Evolutionary conservation across 2,888 invertebrate genomes (phyloP).

Genomic region (Monochamus alternatus): DNA sequence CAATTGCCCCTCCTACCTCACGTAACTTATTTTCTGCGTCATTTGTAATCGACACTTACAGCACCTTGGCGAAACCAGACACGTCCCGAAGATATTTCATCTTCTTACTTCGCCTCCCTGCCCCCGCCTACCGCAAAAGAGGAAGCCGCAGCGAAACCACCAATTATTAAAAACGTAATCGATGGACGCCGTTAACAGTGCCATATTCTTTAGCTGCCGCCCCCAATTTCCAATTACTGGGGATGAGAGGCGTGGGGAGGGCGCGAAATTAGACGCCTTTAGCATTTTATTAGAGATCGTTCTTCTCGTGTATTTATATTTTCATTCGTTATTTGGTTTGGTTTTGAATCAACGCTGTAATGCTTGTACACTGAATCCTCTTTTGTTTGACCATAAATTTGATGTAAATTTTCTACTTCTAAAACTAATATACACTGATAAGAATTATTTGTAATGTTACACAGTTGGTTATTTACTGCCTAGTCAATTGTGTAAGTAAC

Average conservation of each 20-base stretch:
- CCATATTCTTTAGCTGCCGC: background rate
- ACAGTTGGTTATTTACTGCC: too few relatives aligned
- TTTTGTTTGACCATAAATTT: too few relatives aligned
- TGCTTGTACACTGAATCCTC: too few relatives aligned
- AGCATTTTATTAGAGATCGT: background rate
- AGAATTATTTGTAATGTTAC: too few relatives aligned
- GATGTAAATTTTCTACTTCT: too few relatives aligned
- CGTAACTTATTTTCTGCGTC: slow-evolving; percentile 53
- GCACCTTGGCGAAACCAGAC: slow-evolving; percentile 45
- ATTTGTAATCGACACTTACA: slow-evolving; percentile 53
- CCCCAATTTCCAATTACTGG: background rate
- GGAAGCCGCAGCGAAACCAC: slow-evolving; percentile 38
- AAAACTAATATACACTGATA: too few relatives aligned
- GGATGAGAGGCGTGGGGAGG: background rate
- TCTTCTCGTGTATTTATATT: background rate
- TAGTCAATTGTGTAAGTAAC: too few relatives aligned
- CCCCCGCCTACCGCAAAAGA: background rate
- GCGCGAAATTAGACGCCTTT: background rate
- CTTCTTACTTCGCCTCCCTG: slow-evolving; percentile 26
- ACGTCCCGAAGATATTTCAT: slow-evolving; percentile 51
- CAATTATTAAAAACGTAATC: slow-evolving; percentile 45
- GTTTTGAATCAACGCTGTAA: background rate
- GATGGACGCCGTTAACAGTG: slow-evolving; percentile 19
- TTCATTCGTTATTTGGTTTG: background rate
- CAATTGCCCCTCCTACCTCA: slow-evolving; percentile 49